Evolutionary conservation across 64 coral and sea anemone genomes (phyloP).

Genomic region (Montipora cactus): DNA sequence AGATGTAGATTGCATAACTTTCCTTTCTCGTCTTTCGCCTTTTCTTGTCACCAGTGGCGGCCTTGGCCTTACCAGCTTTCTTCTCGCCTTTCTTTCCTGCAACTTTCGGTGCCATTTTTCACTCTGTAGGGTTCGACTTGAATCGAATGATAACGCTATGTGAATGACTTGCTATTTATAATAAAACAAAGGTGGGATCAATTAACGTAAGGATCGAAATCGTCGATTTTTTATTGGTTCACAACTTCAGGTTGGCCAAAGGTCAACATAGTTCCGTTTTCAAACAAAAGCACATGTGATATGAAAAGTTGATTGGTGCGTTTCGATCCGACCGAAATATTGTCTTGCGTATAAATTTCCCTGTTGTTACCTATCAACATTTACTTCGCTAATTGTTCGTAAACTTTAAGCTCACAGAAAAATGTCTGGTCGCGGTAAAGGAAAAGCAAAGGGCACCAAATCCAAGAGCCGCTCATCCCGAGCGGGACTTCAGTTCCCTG

Average conservation of each 20-base stretch:
- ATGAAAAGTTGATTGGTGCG: too few relatives aligned
- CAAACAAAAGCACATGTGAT: too few relatives aligned
- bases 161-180: background rate
- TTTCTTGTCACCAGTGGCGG: conserved; percentile 19
- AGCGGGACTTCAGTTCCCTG: conserved; percentile 31
- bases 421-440: conserved; percentile 42
- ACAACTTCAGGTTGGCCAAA: background rate
- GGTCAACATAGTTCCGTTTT: background rate
- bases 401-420: background rate
- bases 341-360: too few relatives aligned
- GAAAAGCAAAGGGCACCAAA: conserved; percentile 42
- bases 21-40: conserved; percentile 46
- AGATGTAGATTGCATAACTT: conserved; percentile 73
- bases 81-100: conserved; percentile 56
- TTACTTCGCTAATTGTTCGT: too few relatives aligned
- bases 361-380: too few relatives aligned
- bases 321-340: too few relatives aligned
- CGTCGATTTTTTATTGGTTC: conserved; percentile 6
- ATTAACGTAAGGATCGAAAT: conserved; percentile 26
- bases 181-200: background rate
- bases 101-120: conserved; percentile 5
- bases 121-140: background rate
- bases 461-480: conserved; percentile 32
- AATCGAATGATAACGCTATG: background rate
- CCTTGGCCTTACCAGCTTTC: conserved; percentile 50